Percentiles rank a stretch among this genome's conserved stretches.
Evolutionary conservation across 2,113 vertebrate genomes (phyloP).

Genomic region (Elephantulus edwardii): DNA sequence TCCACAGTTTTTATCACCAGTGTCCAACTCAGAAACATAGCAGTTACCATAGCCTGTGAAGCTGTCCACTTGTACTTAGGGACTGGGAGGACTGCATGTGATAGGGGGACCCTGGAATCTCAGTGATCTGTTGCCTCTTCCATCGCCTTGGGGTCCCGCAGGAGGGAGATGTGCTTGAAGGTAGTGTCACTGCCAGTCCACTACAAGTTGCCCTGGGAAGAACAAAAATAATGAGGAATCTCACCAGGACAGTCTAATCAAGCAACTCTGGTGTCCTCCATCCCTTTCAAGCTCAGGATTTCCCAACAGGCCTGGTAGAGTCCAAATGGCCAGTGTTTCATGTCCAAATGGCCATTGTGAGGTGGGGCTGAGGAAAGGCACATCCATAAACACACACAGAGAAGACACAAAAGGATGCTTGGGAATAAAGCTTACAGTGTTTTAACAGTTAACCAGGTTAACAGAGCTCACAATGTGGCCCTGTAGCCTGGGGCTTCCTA

Average conservation of each 20-base stretch:
- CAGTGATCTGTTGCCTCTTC: not conserved
- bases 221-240: not conserved
- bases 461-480: not conserved
- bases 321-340: too few relatives aligned
- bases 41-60: not conserved
- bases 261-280: not conserved
- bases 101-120: not conserved
- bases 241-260: not conserved
- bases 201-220: not conserved
- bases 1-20: not conserved
- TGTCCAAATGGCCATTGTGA: not conserved
- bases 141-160: not conserved
- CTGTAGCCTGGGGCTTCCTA: not conserved
- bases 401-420: too few relatives aligned
- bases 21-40: not conserved
- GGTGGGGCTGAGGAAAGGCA: too few relatives aligned
- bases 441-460: not conserved
- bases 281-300: not conserved
- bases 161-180: not conserved
- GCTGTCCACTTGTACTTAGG: not conserved
- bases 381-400: too few relatives aligned
- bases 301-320: not conserved
- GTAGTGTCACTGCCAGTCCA: not conserved
- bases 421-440: not conserved
- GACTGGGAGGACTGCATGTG: not conserved